Conservation (phyloP, 2,888 invertebrate genomes). For the Physocephala rufipes region DNA sequence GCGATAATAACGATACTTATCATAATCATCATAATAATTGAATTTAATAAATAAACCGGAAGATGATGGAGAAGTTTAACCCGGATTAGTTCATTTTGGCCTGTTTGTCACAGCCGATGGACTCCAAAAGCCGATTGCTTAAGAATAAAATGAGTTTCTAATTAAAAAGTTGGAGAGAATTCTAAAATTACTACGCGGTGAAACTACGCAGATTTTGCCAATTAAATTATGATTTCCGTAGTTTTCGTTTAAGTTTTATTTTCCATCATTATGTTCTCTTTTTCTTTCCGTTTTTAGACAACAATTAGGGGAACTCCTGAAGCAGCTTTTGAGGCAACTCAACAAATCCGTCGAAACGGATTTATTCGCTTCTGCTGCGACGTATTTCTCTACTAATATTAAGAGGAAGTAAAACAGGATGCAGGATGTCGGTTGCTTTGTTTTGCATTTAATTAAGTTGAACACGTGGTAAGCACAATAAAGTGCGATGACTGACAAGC, state of each 20-base stretch:
- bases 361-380: too few relatives aligned
- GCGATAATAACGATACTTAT: background rate
- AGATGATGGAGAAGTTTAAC: too few relatives aligned
- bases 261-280: background rate
- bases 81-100: too few relatives aligned
- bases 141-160: background rate
- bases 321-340: background rate
- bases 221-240: background rate
- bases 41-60: background rate
- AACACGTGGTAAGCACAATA: background rate
- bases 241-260: background rate
- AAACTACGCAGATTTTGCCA: too few relatives aligned
- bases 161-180: background rate
- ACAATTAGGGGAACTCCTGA: background rate
- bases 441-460: slow-evolving; percentile 36
- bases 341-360: background rate
- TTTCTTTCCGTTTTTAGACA: background rate
- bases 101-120: too few relatives aligned
- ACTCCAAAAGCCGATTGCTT: too few relatives aligned
- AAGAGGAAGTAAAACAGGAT: background rate
- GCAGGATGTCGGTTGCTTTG: slow-evolving; percentile 13
- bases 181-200: too few relatives aligned
- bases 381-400: too few relatives aligned
- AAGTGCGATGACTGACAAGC: background rate
- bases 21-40: background rate